Evolutionary conservation across 2,113 vertebrate species (phyloP), one percentile per base, ranked within the genome.

Genomic region (Martes martes): DNA sequence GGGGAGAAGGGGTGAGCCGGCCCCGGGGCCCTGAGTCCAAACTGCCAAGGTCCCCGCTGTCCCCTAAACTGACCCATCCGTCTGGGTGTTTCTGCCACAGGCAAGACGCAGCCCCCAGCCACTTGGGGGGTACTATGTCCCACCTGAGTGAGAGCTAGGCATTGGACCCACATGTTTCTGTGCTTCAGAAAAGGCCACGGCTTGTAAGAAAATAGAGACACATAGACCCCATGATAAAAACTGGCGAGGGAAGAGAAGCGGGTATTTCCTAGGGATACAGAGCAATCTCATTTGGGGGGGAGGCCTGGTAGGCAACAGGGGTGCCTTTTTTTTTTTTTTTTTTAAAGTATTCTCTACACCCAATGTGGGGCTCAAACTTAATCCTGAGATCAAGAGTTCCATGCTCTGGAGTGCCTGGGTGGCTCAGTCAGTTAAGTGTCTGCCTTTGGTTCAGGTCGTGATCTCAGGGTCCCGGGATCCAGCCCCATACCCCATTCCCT

Each of bases 21-120:
- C 36, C 45, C 15, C 16, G 1, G n/a, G 14, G 50, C 42, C 63
- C n/a, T 1, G 0, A 28, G 10, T 10, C n/a, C 11, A 1, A 18
- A 55, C 52, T 47, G 28, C 63, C 39, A 50, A 59, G 50, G 31
- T 9, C 31, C 59, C 63, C 11, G 1, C 10, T 13, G 5, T 13
- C 67, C 79, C 69, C 69, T 59, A 8, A 89, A 83, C 26, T 6
- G 71, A 71, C 3, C 21, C 0, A 6, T 23, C 59, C 57, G 9
- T 36, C 45, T 61, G 36, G 21, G 57, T 15, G 11, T n/a, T 59
- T 55, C 52, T 78, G 78, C 7, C 18, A 2, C 23, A 2, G 14
- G 73, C 10, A 23, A 42, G 19, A 33, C 1, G 88, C 16, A 39
- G 47, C 11, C 28, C 26, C 28, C 21, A 31, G 57, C 28, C 18